phyloP scores from a whole-genome alignment of 2,113 vertebrate species.

The Prietella phreatophila region DNA sequence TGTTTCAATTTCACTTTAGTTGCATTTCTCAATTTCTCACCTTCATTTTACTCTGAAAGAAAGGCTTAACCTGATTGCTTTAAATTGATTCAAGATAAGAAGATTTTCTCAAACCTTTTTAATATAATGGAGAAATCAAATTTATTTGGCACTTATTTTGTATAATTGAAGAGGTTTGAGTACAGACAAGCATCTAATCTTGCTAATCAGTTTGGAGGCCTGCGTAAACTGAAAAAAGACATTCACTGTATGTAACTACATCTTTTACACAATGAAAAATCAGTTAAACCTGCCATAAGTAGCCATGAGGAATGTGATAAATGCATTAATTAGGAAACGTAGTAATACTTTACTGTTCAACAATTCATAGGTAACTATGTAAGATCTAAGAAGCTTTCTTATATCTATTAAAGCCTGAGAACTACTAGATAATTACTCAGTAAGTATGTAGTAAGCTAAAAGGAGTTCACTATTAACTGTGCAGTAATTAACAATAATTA shows the following conservation, averaged over 20 bases:
- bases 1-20: slow-evolving; percentile 38
- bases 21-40: slow-evolving; percentile 3
- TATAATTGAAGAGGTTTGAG: neutral
- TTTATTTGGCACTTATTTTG: slow-evolving; percentile 2
- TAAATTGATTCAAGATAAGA: slow-evolving; percentile 18
- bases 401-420: neutral
- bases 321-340: neutral
- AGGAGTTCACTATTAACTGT: neutral
- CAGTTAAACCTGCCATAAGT: neutral
- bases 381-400: neutral
- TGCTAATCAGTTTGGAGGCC: neutral
- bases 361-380: neutral
- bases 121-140: slow-evolving; percentile 7
- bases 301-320: neutral
- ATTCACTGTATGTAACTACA: neutral
- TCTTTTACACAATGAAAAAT: neutral
- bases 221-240: neutral
- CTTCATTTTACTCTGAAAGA: neutral
- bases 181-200: neutral
- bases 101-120: slow-evolving; percentile 4
- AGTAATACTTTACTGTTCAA: neutral
- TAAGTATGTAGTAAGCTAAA: neutral
- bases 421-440: neutral
- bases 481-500: neutral
- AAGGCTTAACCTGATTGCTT: slow-evolving; percentile 26